Conservation (phyloP, 37 sponge, comb jelly and placozoan species). For the Ianthella basta region DNA sequence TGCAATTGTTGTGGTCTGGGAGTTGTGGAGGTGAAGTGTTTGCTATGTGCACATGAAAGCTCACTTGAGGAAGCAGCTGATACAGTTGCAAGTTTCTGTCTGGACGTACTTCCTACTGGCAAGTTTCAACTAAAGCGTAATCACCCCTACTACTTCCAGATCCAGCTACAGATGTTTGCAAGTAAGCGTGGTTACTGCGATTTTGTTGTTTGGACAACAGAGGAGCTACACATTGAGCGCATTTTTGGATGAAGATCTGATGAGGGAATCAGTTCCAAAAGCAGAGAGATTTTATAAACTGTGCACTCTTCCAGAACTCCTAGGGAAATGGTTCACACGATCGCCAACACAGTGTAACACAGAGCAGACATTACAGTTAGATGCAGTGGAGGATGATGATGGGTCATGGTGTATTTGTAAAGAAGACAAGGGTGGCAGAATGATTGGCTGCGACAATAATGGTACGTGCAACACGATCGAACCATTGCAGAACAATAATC, state of each 20-base stretch:
- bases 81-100: conserved; percentile 16
- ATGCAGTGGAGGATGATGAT: conserved; percentile 31
- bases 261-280: conserved; percentile 7
- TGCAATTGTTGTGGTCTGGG: conserved; percentile 47
- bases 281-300: conserved; percentile 5
- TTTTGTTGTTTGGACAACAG: conserved; percentile 51
- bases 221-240: conserved; percentile 45
- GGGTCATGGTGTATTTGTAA: conserved; percentile 52
- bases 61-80: conserved; percentile 10
- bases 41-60: conserved; percentile 11
- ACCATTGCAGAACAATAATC: too few relatives aligned
- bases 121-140: not conserved
- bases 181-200: conserved; percentile 33
- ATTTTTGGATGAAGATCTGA: conserved; percentile 27
- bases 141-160: conserved; percentile 48
- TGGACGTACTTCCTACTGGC: not conserved
- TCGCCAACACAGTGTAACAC: not conserved
- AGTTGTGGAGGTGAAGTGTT: conserved; percentile 42
- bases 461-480: too few relatives aligned
- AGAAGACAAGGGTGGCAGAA: conserved; percentile 42
- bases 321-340: conserved; percentile 51
- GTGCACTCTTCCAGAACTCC: conserved; percentile 46
- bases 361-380: not conserved
- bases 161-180: conserved; percentile 45
- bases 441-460: conserved; percentile 56